Percentiles rank a stretch among this genome's conserved stretches.
These are phyloP conservation scores for Brevipalpus yothersi DNA, from an alignment of 1,140 invertebrate genomes.

Conservation along the genomic window DNA sequence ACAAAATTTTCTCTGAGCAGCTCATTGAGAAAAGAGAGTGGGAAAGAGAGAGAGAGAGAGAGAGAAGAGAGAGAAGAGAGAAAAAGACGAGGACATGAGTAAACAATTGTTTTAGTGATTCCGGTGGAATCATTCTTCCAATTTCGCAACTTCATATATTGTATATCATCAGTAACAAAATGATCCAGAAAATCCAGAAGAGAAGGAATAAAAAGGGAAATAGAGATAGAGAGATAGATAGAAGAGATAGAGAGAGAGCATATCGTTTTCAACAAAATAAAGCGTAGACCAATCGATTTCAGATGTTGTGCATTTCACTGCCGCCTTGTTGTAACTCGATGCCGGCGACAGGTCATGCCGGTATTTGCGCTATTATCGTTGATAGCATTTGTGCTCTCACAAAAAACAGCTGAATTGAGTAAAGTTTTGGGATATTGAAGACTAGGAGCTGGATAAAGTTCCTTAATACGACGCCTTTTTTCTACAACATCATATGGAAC, in stretches of 20 bases:
- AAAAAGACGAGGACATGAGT: too few relatives aligned
- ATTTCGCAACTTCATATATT: too few relatives aligned
- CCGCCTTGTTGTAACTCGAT: not conserved
- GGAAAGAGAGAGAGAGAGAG: not conserved
- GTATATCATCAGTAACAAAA: not conserved
- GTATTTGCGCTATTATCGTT: not conserved
- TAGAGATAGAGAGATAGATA: not conserved
- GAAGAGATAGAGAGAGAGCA: not conserved
- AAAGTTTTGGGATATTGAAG: not conserved
- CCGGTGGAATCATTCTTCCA: not conserved
- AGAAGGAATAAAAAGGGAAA: not conserved
- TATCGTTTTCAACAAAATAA: not conserved
- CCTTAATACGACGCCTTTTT: not conserved
- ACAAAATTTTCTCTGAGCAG: not conserved
- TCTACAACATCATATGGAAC: slow-evolving; percentile 80
- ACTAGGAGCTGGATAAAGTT: not conserved
- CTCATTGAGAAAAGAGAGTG: not conserved
- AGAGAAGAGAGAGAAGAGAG: not conserved
- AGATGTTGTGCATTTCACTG: not conserved
- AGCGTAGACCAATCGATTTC: not conserved
- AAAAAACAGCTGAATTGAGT: not conserved
- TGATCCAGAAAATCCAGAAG: not conserved
- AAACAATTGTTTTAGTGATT: too few relatives aligned
- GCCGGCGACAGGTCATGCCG: not conserved
- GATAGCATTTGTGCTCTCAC: not conserved